Evolutionary conservation across 2,113 vertebrate genomes (phyloP), one percentile per base, ranked within the genome.

Genomic region (Jaculus jaculus): DNA sequence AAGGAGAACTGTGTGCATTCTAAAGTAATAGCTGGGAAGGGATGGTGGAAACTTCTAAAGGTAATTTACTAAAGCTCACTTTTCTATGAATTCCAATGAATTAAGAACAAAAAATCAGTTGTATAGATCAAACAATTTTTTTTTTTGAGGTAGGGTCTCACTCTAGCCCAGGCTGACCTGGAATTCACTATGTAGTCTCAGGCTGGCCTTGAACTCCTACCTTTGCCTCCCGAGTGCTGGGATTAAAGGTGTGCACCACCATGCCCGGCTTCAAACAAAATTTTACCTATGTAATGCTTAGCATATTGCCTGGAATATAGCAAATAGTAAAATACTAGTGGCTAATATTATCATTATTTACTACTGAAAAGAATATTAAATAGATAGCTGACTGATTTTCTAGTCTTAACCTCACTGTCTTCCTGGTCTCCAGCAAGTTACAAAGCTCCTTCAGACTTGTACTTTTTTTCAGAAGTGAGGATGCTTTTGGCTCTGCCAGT

Each of bases 1-100:
- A 47, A 63, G 66, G 47, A 60, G 47, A n/a, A 1, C 73, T 82
- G 16, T 74, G 7, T 95, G 32, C 3, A 84, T n/a, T 65, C 68
- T 94, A 81, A 81, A 89, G 71, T 21, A 81, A 21, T 16, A 92
- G 58, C 11, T 47, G 20, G 61, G 84, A 92, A 93, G 90, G 39
- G 18, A n/a, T 77, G 37, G 65, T 24, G 24, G 23, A 65, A 54
- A 34, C n/a, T 73, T 84, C 42, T 80, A 24, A 91, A 78, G 61
- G 18, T 5, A 68, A 63, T 23, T 86, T 51, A 60, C 37, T 32
- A 85, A 86, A 39, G 11, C 24, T 7, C 65, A 80, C 32, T 88
- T 28, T 78, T 17, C 23, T 71, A 60, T 51, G 47, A 80, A 82
- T 73, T 75, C 71, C 32, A 86, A 3, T 82, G 78, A 85, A 66